Conservation (phyloP, 1,140 invertebrate genomes). For the Galendromus occidentalis region DNA sequence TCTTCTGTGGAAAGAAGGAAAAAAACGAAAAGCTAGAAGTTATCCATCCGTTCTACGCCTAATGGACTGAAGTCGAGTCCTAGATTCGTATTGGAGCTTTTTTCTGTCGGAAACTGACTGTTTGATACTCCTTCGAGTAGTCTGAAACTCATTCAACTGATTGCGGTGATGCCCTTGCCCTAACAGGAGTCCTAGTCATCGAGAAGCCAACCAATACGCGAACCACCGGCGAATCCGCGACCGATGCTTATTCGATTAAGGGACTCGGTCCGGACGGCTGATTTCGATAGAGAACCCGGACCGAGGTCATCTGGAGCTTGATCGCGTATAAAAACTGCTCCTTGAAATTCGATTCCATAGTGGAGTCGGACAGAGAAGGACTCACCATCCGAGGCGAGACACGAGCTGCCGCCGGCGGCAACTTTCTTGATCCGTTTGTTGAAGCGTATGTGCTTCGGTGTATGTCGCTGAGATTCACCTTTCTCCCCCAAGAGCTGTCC, state of each 20-base stretch:
- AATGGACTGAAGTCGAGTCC: not conserved
- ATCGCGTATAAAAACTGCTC: not conserved
- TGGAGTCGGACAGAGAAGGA: not conserved
- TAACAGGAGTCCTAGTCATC: too few relatives aligned
- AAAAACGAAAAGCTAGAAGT: not conserved
- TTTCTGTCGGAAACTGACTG: too few relatives aligned
- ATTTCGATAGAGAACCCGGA: too few relatives aligned
- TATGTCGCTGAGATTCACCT: slow-evolving; percentile 29
- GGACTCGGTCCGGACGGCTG: too few relatives aligned
- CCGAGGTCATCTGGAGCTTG: not conserved
- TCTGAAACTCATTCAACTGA: too few relatives aligned
- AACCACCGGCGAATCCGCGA: too few relatives aligned
- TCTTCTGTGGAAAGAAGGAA: slow-evolving; percentile 40
- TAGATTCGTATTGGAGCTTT: too few relatives aligned
- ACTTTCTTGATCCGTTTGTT: slow-evolving; percentile 58
- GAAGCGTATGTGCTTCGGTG: slow-evolving; percentile 42
- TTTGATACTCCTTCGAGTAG: too few relatives aligned
- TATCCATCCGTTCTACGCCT: not conserved
- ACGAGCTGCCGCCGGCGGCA: slow-evolving; percentile 65
- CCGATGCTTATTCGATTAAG: too few relatives aligned
- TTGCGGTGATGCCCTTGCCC: too few relatives aligned
- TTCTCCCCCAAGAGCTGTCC: slow-evolving; percentile 42
- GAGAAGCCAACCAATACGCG: too few relatives aligned
- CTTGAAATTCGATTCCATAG: not conserved
- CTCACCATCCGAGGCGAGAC: slow-evolving; percentile 55